Evolutionary conservation across 1,140 invertebrate species (phyloP).

Genomic region (Plutomurus gul): DNA sequence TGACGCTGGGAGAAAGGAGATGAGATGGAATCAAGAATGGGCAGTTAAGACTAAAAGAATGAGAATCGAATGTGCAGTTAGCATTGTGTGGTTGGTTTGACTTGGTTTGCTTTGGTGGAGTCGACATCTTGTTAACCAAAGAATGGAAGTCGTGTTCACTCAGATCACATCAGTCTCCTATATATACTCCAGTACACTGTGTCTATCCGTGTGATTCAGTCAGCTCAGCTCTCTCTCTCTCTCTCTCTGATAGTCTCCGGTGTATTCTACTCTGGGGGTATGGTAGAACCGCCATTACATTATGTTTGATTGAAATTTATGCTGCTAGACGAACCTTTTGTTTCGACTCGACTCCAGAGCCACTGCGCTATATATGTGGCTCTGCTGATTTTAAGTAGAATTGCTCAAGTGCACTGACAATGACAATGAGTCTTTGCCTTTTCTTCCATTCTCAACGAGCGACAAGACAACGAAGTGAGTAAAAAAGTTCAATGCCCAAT

Average conservation of each 20-base stretch:
- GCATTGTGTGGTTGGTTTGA: not conserved
- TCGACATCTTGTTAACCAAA: not conserved
- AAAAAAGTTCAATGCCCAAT: constrained; percentile 8
- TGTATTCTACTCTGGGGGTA: too few species aligned
- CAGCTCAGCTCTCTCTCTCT: too few species aligned
- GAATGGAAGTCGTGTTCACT: not conserved
- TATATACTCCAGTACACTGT: not conserved
- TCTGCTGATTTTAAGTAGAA: not conserved
- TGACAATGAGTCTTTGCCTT: constrained; percentile 6
- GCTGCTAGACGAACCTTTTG: constrained; percentile 25
- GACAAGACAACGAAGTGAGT: not conserved
- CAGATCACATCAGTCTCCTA: not conserved
- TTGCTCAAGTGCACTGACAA: constrained; percentile 26
- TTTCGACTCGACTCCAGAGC: not conserved
- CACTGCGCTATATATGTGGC: not conserved
- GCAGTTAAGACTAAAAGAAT: constrained; percentile 24
- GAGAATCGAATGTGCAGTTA: constrained; percentile 6
- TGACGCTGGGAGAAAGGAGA: constrained; percentile 1
- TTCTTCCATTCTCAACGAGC: not conserved
- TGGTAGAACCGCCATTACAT: constrained; percentile 24
- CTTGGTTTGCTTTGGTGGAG: not conserved
- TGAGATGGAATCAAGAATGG: constrained; percentile 20
- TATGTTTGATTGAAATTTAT: constrained; percentile 26
- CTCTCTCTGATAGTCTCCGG: too few species aligned
- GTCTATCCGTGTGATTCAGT: too few species aligned